Evolutionary conservation across 2,113 vertebrate species (phyloP).

Genomic region (Sterrhoptilus dennistouni): DNA sequence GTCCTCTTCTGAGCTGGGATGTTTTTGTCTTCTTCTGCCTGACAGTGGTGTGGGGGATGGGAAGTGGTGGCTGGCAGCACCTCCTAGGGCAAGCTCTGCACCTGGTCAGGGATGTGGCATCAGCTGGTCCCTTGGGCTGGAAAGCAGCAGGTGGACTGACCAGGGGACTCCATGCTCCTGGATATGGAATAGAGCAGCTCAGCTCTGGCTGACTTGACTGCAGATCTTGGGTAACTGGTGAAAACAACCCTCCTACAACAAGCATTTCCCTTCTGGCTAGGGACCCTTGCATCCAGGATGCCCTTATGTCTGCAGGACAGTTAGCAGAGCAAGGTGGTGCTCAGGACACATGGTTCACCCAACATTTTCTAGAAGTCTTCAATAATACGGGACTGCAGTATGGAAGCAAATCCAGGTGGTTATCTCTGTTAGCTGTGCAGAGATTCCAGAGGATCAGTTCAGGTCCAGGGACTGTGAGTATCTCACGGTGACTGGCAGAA

Average conservation of each 20-base stretch:
- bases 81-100: not conserved
- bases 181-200: not conserved
- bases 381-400: not conserved
- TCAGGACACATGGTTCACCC: not conserved
- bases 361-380: not conserved
- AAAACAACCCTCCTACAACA: not conserved
- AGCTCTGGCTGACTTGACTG: not conserved
- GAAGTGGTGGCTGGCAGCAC: not conserved
- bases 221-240: not conserved
- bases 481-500: not conserved
- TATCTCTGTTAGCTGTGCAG: not conserved
- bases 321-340: not conserved
- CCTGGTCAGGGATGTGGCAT: not conserved
- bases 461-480: not conserved
- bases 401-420: not conserved
- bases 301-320: not conserved
- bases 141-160: not conserved
- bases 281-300: not conserved
- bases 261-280: not conserved
- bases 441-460: not conserved
- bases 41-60: rapidly evolving
- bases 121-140: not conserved
- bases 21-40: not conserved
- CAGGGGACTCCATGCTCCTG: not conserved
- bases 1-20: not conserved